A percentile compares a stretch with the other conserved stretches of the same genome.
Conservation (phyloP, 2,113 vertebrate species). For the human (Homo sapiens) region GRCh38 chr21:38480501-38481000, state of each 20-base stretch:
- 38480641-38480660: not conserved
- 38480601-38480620: not conserved
- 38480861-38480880: not conserved
- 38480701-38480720: not conserved
- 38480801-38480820: too few species aligned
- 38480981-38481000: not conserved
- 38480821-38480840: not conserved
- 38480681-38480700: not conserved
- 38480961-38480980: not conserved
- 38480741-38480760: not conserved
- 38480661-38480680: not conserved
- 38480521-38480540: not conserved
- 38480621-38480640: not conserved
- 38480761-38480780: not conserved
- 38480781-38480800: not conserved
- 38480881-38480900: not conserved
- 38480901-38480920: not conserved
- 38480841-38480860: rapidly evolving
- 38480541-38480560: not conserved
- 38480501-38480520: not conserved
- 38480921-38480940: constrained; percentile 42
- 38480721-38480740: not conserved
- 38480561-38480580: not conserved
- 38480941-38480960: not conserved
- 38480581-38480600: not conserved